Base-by-base conservation (phyloP, 2,888 invertebrate species). In the Protophormia terraenovae region DNA sequence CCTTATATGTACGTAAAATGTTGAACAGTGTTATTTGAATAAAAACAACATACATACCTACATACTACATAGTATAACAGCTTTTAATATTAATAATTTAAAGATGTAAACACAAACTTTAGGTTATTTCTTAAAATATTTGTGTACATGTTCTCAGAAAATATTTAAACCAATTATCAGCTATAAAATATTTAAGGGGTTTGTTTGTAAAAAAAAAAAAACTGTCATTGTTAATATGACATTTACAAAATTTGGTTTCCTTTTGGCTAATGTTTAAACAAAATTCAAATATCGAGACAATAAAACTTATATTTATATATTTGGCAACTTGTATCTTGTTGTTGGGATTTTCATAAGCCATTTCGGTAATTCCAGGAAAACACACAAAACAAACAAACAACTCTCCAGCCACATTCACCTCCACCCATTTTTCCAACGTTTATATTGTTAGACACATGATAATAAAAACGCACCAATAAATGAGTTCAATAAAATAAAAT, bases 391-490 rank as follows among this genome's bases (percentile, higher is more conserved):
- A 19, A 10, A 16, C 0, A 19, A 27, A 71, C 16, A 55, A 10
- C 29, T 7, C 16, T 22, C 16, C 55, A 16, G 7, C 16, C 55
- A n/a, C n/a, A n/a, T n/a, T n/a, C 16, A 47, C 32, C 14, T 50
- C 53, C 29, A 45, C 35, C 72, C 62, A 72, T 8, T 55, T 14
- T 32, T 67, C 2, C 1, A 55, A 62, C 35, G 5, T 41, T 64
- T n/a, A 24, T n/a, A 3, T n/a, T 55, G 8, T n/a, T 35, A 53
- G 60, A 55, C 38, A 55, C 38, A 72, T 12, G 55, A 45, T 66
- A 72, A 72, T 41, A 64, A 79, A 53, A 62, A 55, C n/a, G 67
- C 45, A 41, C 27, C 41, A 22, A 72, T 24, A 72, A 79, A 72
- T 62, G 32, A 10, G 3, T 55, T 55, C 19, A 71, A 53, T 50